Conservation (phyloP, 1,140 invertebrate species). For the Platorchestia sp. region DNA sequence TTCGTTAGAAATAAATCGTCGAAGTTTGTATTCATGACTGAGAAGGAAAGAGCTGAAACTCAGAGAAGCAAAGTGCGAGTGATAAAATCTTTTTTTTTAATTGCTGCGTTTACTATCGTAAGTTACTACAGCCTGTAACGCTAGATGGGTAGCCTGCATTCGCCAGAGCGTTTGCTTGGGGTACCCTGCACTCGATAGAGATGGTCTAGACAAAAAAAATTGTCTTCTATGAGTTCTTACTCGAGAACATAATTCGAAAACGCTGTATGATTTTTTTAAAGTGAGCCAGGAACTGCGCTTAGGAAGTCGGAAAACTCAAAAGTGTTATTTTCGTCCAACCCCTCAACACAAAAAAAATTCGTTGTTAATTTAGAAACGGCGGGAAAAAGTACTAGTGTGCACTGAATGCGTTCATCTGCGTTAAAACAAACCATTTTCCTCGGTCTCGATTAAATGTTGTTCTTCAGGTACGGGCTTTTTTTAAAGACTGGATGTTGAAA, state of each 20-base stretch:
- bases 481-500: too few species aligned
- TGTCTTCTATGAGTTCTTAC: not conserved
- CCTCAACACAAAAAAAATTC: too few species aligned
- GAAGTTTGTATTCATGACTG: not conserved
- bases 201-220: not conserved
- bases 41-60: not conserved
- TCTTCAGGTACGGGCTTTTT: too few species aligned
- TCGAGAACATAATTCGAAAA: not conserved
- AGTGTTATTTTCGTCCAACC: not conserved
- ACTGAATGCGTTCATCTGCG: too few species aligned
- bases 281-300: not conserved
- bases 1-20: not conserved
- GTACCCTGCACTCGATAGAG: too few species aligned
- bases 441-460: too few species aligned
- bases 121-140: not conserved
- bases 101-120: not conserved
- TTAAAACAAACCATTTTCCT: too few species aligned
- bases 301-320: not conserved
- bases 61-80: too few species aligned
- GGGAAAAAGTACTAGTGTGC: too few species aligned
- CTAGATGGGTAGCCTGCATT: not conserved
- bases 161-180: not conserved
- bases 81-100: too few species aligned
- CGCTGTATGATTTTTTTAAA: not conserved
- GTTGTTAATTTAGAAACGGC: too few species aligned